Evolutionary conservation across 1,140 invertebrate species (phyloP).

Genomic region (Drosophila nigrodunni): DNA sequence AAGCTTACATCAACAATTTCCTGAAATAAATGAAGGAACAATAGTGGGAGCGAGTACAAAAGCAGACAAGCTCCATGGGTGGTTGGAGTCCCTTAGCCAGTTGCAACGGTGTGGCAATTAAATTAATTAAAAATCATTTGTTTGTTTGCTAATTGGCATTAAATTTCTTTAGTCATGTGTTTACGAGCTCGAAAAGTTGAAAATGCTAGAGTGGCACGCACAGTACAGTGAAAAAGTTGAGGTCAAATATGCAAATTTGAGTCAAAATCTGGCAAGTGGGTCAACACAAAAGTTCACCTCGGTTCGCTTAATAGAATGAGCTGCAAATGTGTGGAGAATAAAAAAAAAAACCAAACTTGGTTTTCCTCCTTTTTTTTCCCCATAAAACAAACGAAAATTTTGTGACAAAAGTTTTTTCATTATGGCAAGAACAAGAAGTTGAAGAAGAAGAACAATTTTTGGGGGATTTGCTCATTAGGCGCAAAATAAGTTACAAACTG

Average conservation of each 20-base stretch:
- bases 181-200: conserved; percentile 17
- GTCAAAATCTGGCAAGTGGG: conserved; percentile 30
- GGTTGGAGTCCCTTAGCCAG: background rate
- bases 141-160: conserved; percentile 66
- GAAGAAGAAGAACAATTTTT: conserved; percentile 7
- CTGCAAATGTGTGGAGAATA: conserved; percentile 24
- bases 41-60: conserved; percentile 2
- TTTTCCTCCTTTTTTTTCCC: background rate
- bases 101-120: conserved; percentile 51
- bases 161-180: conserved; percentile 48
- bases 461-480: conserved; percentile 33
- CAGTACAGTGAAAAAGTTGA: background rate
- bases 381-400: background rate
- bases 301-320: background rate
- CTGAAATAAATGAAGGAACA: background rate
- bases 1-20: conserved; percentile 38
- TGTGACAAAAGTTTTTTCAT: conserved; percentile 44
- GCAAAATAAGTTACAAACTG: conserved; percentile 38
- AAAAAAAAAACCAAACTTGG: background rate
- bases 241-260: conserved; percentile 40
- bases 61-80: background rate
- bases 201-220: background rate
- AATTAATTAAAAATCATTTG: conserved; percentile 69
- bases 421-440: conserved; percentile 20
- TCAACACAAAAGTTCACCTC: conserved; percentile 17